These are phyloP conservation scores for Nomia melanderi DNA, from an alignment of 1,140 invertebrate genomes.

Conservation along the genomic window DNA sequence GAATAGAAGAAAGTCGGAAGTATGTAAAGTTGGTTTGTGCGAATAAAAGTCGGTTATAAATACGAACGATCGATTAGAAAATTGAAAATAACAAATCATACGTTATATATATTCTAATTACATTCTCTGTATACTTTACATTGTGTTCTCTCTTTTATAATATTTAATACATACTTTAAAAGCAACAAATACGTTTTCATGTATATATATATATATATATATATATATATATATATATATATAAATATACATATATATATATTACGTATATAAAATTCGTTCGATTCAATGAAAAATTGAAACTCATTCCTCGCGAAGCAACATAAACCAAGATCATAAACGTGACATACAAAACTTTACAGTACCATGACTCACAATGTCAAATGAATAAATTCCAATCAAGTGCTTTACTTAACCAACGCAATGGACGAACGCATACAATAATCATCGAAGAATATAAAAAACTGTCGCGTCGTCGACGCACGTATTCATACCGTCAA, in stretches of 20 bases:
- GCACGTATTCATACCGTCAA: background rate
- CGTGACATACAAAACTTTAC: background rate
- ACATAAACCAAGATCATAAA: background rate
- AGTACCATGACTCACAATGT: background rate
- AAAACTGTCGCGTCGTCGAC: background rate
- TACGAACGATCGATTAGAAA: slow-evolving; percentile 6
- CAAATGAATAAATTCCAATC: background rate
- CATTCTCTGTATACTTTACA: slow-evolving; percentile 19
- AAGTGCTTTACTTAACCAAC: background rate
- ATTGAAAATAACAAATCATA: slow-evolving; percentile 8
- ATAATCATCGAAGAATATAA: background rate
- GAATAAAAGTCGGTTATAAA: slow-evolving; percentile 9
- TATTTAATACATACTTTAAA: background rate
- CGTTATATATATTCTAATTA: slow-evolving; percentile 15
- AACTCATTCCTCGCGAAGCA: background rate
- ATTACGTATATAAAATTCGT: slow-evolving; percentile 8
- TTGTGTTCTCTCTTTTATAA: background rate
- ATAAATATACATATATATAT: background rate
- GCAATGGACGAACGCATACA: background rate
- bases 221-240: background rate
- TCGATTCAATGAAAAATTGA: background rate
- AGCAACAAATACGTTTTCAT: background rate
- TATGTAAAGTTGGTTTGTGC: slow-evolving; percentile 2
- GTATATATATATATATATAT: background rate
- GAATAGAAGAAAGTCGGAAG: no score